Evolutionary conservation across 2,888 invertebrate species (phyloP), one percentile per base, ranked within the genome.

Genomic region (Mylabris sibirica): DNA sequence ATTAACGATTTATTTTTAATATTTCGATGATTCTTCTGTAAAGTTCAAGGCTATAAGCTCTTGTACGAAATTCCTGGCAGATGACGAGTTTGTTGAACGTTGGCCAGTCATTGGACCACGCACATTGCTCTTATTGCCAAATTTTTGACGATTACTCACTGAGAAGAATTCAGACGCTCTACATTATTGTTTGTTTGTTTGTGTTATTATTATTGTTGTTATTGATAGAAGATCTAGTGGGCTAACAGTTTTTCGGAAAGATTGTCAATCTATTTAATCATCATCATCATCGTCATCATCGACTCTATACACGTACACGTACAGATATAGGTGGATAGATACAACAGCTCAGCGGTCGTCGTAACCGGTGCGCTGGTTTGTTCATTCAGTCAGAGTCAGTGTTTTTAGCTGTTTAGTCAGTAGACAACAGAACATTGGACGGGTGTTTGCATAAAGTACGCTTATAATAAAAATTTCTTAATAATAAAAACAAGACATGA

Each of bases 21-120:
- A n/a, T n/a, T 44, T 17, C 12, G 17, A 44, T n/a, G n/a, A 44
- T 44, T 17, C n/a, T 44, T 44, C 4, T 44, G 17, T 57, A 71
- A 71, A 71, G 73, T 73, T 73, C 73, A 73, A 73, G 73, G 69
- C 62, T 72, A 68, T 8, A 30, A 30, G 30, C 59, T 69, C 69
- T 71, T 72, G 64, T 68, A 65, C 70, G 70, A 73, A 41, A 75
- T 75, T 75, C 73, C 73, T 75, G 64, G 44, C 61, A 64, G 72
- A 71, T 73, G 75, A 73, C 75, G 72, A 72, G 69, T 24, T 5
- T n/a, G n/a, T 22, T 14, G 5, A 12, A 3, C 57, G 49, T 49
- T 49, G 49, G 20, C 49, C 49, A 49, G 20, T 20, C 49, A 49
- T 49, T 20, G 20, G 20, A 49, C 49, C 49, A 49, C 20, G 49